phyloP scores from a whole-genome alignment of 2,888 invertebrate genomes.

The Carpatolechia fugitivella region DNA sequence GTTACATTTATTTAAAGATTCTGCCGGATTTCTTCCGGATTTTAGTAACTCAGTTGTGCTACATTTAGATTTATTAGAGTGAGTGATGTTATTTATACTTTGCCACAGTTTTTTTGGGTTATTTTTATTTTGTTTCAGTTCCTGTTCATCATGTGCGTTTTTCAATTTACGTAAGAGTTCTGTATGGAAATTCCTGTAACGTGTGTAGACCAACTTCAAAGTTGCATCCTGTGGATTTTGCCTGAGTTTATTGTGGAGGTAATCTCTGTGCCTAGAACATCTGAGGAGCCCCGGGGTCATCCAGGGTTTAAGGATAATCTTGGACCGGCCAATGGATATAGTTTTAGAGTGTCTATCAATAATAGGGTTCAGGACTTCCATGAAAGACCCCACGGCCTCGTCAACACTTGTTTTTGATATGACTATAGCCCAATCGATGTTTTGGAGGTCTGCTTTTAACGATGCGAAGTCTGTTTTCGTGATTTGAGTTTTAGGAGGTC shows the following conservation, averaged over 20 bases:
- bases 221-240: slow-evolving; percentile 8
- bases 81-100: slow-evolving; percentile 5
- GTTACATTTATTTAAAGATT: slow-evolving; percentile 18
- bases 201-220: not conserved
- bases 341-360: slow-evolving; percentile 10
- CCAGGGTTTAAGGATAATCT: slow-evolving; percentile 19
- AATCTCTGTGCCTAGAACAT: slow-evolving; percentile 18
- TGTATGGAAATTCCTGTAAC: slow-evolving; percentile 13
- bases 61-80: not conserved
- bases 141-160: not conserved
- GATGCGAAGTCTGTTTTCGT: not conserved
- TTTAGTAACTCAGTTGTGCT: not conserved
- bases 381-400: not conserved
- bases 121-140: slow-evolving; percentile 11
- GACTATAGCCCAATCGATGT: slow-evolving; percentile 1
- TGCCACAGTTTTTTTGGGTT: slow-evolving; percentile 18
- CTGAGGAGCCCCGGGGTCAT: slow-evolving; percentile 20
- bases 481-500: not conserved
- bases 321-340: slow-evolving; percentile 7
- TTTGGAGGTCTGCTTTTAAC: slow-evolving; percentile 1
- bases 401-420: not conserved
- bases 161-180: slow-evolving; percentile 16
- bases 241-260: slow-evolving; percentile 8
- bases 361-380: not conserved
- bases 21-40: not conserved